Evolutionary conservation across 1,140 invertebrate genomes (phyloP), one percentile per base, ranked within the genome.

Genomic region (Bombus cullumanus): DNA sequence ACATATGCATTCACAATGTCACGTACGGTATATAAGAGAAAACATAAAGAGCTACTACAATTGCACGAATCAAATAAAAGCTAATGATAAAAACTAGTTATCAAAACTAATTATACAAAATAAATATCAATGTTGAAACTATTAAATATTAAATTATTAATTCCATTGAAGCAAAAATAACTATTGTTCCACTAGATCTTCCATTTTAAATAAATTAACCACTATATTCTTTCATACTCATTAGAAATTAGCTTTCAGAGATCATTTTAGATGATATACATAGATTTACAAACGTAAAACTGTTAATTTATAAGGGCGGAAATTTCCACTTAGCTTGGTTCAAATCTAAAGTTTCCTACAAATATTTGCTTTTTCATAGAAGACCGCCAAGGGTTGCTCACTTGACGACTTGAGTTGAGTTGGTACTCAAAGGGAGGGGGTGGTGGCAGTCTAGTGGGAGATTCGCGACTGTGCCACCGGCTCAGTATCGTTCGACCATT

Each of bases 401-500:
- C 9, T 76, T 39, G 59, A 73, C 57, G 69, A 74, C 41, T 62
- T 31, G 43, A 34, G 79, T n/a, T 22, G 47, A 53, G 18, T 53
- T 53, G 62, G 53, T 31, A 53, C 47, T 41, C 37, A 43, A 74
- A 34, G 80, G 68, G 25, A 37, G 83, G 59, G 77, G 39, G 86
- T 37, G 47, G 31, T 31, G 43, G 75, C 64, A 57, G 37, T 39
- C 37, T 69, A 62, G 78, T 78, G 83, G 71, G 79, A 82, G 87
- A 78, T 79, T 83, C 86, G 80, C 86, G 78, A 90, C 47, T 8
- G 53, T 82, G 75, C 78, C 59, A 80, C 34, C 53, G 71, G 68
- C 47, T 91, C 83, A 91, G 89, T 90, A 62, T 79, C 69, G 57
- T 88, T 62, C 83, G 87, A 72, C 86, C 74, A 68, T 83, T 62